Base-by-base conservation (phyloP, 2,113 vertebrate genomes). In the Rhadina sibilatrix region DNA sequence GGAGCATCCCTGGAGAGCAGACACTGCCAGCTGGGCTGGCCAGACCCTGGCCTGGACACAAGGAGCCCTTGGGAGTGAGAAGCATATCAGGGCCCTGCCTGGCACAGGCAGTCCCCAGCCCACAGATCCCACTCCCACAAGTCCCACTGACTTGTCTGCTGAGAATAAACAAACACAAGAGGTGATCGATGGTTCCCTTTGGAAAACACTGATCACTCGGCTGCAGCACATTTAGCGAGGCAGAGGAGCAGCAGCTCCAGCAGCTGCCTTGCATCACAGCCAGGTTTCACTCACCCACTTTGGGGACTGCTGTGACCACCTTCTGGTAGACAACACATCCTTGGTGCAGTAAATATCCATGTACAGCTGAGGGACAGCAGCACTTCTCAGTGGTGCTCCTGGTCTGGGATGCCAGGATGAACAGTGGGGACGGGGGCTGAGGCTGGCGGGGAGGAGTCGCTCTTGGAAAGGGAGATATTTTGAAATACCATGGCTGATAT, bases 181-280 rank as follows among this genome's bases (percentile, higher is more conserved):
- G 77, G 77, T 93, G 89, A 97, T 95, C 16, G 47, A 92, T 96
- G 94, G 72, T 1, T 84, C 74, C 89, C 87, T 94, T 76, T 84
- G 95, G 86, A 83, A 78, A 93, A 24, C 92, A 69, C 89, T 24
- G 79, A 92, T 91, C 87, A 12, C 92, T 78, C 2, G 14, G 52
- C 92, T 35, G 37, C 40, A 38, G 82, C 1, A 0, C n/a, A 8
- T 50, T 88, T 5, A 90, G 83, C 60, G 11, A 88, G 66, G 90
- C 94, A 63, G 75, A 78, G 93, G 9, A 81, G 87, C 95, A 81
- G 68, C 84, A 59, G 66, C 27, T 10, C 84, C 79, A 81, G 94
- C 96, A 97, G 95, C 92, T 96, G 95, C 92, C 94, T 94, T 59
- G 94, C 56, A 31, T 94, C 92, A 76, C 88, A 16, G 77, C 76